A percentile compares a stretch with the other conserved stretches of the same genome.
Conservation (phyloP, 2,113 vertebrate species). For the Psammodynastes pulverulentus region DNA sequence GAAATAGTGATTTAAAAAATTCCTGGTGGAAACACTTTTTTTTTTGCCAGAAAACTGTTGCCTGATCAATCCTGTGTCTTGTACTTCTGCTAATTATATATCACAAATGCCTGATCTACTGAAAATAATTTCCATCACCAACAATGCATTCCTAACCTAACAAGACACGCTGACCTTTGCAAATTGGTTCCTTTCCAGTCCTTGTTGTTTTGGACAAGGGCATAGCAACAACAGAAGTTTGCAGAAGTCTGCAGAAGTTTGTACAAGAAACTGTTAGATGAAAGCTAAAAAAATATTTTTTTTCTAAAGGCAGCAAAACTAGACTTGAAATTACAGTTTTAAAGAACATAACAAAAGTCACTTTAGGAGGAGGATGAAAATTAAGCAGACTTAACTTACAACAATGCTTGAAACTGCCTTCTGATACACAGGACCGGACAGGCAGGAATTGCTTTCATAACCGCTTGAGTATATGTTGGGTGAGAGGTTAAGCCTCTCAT, state of each 20-base stretch:
- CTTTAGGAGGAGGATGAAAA: neutral
- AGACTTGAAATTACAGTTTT: neutral
- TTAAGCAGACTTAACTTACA: neutral
- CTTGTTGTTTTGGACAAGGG: slow-evolving; percentile 45
- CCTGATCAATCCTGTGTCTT: slow-evolving; percentile 33
- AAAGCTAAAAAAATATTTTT: neutral
- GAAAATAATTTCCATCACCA: slow-evolving; percentile 64
- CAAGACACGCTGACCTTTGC: slow-evolving; percentile 61
- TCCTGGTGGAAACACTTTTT: slow-evolving; percentile 28
- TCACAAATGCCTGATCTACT: slow-evolving; percentile 55
- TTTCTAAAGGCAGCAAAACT: neutral
- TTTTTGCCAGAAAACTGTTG: slow-evolving; percentile 32
- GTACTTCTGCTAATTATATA: slow-evolving; percentile 63
- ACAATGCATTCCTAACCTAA: slow-evolving; percentile 45
- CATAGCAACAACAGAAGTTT: neutral
- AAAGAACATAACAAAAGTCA: neutral
- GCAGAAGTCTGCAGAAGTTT: neutral
- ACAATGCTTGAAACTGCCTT: slow-evolving; percentile 23
- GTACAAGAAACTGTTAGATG: neutral
- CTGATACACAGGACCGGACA: neutral
- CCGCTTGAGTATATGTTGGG: neutral
- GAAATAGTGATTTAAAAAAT: slow-evolving; percentile 17
- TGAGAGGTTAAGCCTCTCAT: neutral
- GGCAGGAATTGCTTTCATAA: slow-evolving; percentile 6
- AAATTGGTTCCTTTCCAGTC: slow-evolving; percentile 56